A percentile compares a stretch with the other conserved stretches of the same genome.
Evolutionary conservation across 2,888 invertebrate species (phyloP).

Genomic region (Timema podura): DNA sequence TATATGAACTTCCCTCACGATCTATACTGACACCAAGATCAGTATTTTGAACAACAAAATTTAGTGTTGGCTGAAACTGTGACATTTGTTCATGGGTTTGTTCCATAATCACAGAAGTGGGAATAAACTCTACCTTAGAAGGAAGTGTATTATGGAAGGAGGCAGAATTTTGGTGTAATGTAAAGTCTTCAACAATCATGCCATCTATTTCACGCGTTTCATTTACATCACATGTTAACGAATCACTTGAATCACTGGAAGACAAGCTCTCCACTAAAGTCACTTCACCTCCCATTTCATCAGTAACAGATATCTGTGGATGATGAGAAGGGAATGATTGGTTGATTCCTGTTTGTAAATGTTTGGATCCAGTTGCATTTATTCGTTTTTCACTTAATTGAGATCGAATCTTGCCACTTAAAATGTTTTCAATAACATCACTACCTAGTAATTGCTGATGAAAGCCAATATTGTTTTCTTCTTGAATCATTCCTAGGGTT

Average conservation of each 20-base stretch:
- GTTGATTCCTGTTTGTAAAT: conserved; percentile 5
- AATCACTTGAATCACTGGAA: conserved; percentile 67
- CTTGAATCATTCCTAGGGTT: conserved; percentile 73
- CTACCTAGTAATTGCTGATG: background rate
- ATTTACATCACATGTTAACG: conserved; percentile 44
- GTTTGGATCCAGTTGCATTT: background rate
- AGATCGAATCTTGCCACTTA: background rate
- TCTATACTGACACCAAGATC: background rate
- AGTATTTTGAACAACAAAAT: background rate
- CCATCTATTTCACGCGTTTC: conserved; percentile 17
- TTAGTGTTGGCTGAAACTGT: background rate
- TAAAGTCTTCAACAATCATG: conserved; percentile 38
- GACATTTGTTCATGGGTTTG: background rate
- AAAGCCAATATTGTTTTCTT: conserved; percentile 50
- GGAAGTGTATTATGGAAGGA: background rate
- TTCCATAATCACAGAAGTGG: background rate
- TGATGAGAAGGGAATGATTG: conserved; percentile 44
- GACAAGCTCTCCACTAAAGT: conserved; percentile 68
- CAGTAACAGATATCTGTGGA: conserved; percentile 89
- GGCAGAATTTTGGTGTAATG: background rate
- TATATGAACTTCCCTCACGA: too few relatives aligned
- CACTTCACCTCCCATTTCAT: conserved; percentile 81
- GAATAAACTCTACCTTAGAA: background rate
- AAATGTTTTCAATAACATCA: conserved; percentile 1
- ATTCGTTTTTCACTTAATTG: background rate